These are phyloP conservation scores for Cyrtorhinus lividipennis DNA, from an alignment of 1,140 invertebrate species.

Conservation along the genomic window DNA sequence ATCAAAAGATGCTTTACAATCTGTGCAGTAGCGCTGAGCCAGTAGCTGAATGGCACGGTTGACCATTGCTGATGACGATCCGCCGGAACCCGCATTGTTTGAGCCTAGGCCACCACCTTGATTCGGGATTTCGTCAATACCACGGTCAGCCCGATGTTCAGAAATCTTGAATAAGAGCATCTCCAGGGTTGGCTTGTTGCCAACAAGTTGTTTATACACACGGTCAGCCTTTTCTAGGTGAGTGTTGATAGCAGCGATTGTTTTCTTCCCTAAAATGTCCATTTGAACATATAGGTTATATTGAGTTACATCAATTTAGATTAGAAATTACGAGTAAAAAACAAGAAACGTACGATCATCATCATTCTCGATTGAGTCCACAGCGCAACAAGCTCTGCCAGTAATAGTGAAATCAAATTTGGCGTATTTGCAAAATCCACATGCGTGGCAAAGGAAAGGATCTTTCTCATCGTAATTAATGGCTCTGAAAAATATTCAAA, in stretches of 20 bases:
- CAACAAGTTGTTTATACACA: slow-evolving; percentile 77
- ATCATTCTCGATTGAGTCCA: slow-evolving; percentile 93
- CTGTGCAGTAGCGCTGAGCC: slow-evolving; percentile 87
- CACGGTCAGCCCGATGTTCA: slow-evolving; percentile 45
- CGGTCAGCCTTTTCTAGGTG: slow-evolving; percentile 87
- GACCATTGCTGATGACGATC: slow-evolving; percentile 32
- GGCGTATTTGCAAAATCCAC: slow-evolving; percentile 99
- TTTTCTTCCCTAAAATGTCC: slow-evolving; percentile 45
- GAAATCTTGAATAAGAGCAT: slow-evolving; percentile 58
- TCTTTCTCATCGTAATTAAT: slow-evolving; percentile 99
- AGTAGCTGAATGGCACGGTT: slow-evolving; percentile 71
- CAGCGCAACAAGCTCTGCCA: slow-evolving; percentile 80
- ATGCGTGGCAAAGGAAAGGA: slow-evolving; percentile 95
- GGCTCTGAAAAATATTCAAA: slow-evolving; percentile 42
- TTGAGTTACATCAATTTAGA: no score
- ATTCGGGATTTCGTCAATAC: slow-evolving; percentile 11
- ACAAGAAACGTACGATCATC: slow-evolving; percentile 54
- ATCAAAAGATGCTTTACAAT: slow-evolving; percentile 88
- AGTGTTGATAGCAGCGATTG: slow-evolving; percentile 34
- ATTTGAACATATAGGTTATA: no score
- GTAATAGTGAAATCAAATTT: slow-evolving; percentile 93
- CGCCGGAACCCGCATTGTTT: slow-evolving; percentile 27
- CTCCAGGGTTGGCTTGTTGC: slow-evolving; percentile 80
- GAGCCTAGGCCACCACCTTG: slow-evolving; percentile 25
- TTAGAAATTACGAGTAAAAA: no score